Conservation (phyloP, 1,140 invertebrate genomes). For the Caenorhabditis tropicalis region DNA sequence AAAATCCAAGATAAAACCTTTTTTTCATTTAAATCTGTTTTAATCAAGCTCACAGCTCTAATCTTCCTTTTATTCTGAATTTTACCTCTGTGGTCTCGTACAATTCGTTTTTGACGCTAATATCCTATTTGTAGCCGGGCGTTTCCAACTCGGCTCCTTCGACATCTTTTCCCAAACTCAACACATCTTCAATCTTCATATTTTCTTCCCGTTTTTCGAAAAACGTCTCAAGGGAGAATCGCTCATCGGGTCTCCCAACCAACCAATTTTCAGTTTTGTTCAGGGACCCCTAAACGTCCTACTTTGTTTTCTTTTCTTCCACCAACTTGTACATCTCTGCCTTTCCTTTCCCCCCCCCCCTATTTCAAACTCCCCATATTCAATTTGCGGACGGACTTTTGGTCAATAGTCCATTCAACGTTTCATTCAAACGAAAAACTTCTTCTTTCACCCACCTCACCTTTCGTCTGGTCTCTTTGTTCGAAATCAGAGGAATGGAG, state of each 20-base stretch:
- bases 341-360: neutral
- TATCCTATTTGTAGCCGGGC: slow-evolving; percentile 22
- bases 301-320: neutral
- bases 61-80: too few relatives aligned
- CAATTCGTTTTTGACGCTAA: neutral
- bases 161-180: neutral
- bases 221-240: slow-evolving; percentile 33
- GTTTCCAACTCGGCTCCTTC: neutral
- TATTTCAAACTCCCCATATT: slow-evolving; percentile 33
- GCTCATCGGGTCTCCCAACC: slow-evolving; percentile 43
- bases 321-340: neutral
- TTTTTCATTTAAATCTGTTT: too few relatives aligned
- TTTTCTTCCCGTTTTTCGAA: neutral
- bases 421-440: neutral
- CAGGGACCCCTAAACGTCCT: neutral
- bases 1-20: too few relatives aligned
- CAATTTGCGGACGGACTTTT: slow-evolving; percentile 34
- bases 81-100: neutral
- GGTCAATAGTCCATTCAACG: slow-evolving; percentile 10
- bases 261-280: slow-evolving; percentile 40
- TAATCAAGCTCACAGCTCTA: too few relatives aligned
- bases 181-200: slow-evolving; percentile 42
- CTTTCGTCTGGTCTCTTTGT: too few relatives aligned
- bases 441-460: neutral
- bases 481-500: too few relatives aligned